Base-by-base conservation (phyloP, 2,888 invertebrate species). In the Bhutanitis thaidina region DNA sequence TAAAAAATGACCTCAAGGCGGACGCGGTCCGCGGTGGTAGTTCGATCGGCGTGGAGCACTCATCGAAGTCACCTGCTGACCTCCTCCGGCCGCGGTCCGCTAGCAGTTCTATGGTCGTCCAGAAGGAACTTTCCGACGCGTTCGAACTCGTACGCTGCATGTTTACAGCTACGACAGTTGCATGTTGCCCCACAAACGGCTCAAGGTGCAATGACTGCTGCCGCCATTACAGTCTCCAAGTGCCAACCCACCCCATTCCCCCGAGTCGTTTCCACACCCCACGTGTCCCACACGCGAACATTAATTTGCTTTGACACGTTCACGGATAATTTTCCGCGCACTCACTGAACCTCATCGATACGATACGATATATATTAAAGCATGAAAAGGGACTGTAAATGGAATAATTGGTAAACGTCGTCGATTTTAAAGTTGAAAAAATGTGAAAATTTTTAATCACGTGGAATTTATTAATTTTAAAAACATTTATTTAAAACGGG, bases 41-140 rank as follows among this genome's bases (percentile, higher is more conserved):
- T 37, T 77, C 74, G 37, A 71, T 37, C 16, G 63, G 41, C 4
- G 58, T 53, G 34, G 55, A 60, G 58, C 64, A 64, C 46, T 85
- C 86, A 30, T 87, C 89, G 36, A 68, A 69, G 59, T 90, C 90
- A 20, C 79, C 77, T n/a, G 83, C 79, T 3, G 89, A 88, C 34
- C 86, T 74, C 48, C 90, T 80, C 51, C 89, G 77, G 38, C 90
- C 91, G 7, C 87, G 81, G 29, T 85, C 91, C 12, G 91, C 90
- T 13, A 93, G 80, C 32, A 92, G 80, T 54, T 92, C 91, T 54
- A 93, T 90, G n/a, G 92, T 92, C 43, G 91, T 90, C 92, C 93
- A 92, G 69, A 93, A 92, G 35, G 84, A 79, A 43, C 90, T 85
- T 52, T 87, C 90, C 7, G 88, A 84, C 30, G 90, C 72, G 62